These are phyloP conservation scores for Drosophila crucigera DNA, from an alignment of 2,888 invertebrate genomes.

Conservation along the genomic window DNA sequence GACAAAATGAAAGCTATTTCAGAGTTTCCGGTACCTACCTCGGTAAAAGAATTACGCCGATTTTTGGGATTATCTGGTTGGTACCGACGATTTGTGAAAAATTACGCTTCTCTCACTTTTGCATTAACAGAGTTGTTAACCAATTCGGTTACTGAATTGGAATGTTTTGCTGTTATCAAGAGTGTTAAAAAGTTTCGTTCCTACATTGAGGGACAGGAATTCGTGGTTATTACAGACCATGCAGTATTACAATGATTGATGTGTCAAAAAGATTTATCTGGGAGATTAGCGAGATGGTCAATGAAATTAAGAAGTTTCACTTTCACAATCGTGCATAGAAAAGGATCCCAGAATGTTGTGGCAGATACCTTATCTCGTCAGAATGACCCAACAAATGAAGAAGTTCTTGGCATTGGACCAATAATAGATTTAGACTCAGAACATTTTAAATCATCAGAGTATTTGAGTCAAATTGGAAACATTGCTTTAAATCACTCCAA, in stretches of 20 bases:
- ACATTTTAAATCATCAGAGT: not conserved
- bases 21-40: no score
- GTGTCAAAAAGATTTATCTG: not conserved
- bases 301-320: not conserved
- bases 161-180: no score
- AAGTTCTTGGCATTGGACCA: not conserved
- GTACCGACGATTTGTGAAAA: no score
- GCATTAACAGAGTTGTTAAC: no score
- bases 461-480: not conserved
- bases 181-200: no score
- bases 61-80: no score
- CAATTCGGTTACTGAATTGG: no score
- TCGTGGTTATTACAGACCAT: no score
- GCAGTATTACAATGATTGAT: not conserved
- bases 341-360: not conserved
- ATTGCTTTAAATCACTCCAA: not conserved
- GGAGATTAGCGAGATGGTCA: not conserved
- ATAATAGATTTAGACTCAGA: not conserved
- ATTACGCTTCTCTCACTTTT: no score
- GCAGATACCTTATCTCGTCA: not conserved
- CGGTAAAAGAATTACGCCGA: no score
- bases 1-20: no score
- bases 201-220: no score
- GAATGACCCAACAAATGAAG: not conserved
- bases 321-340: not conserved